A percentile compares a stretch with the other conserved stretches of the same genome.
Evolutionary conservation across 2,888 invertebrate genomes (phyloP).

Genomic region (Tortrix viridana): DNA sequence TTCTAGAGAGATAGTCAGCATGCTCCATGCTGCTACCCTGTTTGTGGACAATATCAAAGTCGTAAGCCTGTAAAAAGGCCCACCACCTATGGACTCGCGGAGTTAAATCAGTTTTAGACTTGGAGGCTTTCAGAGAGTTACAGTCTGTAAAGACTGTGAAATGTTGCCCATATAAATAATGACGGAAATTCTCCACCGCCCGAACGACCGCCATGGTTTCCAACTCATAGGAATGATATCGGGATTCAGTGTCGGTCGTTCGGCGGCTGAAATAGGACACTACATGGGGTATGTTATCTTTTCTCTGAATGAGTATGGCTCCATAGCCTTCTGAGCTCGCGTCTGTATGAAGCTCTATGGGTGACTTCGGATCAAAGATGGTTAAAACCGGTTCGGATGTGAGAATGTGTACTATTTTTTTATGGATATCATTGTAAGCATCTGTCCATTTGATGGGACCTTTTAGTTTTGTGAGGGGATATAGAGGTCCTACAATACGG

Average conservation of each 20-base stretch:
- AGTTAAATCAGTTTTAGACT: slow-evolving; percentile 1
- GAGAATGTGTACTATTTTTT: too few relatives aligned
- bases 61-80: too few relatives aligned
- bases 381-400: slow-evolving; percentile 1
- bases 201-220: too few relatives aligned
- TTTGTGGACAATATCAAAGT: too few relatives aligned
- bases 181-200: neutral
- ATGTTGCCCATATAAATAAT: slow-evolving; percentile 2
- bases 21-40: too few relatives aligned
- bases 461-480: neutral
- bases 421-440: neutral
- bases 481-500: neutral
- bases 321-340: neutral
- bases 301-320: too few relatives aligned
- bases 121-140: slow-evolving; percentile 1
- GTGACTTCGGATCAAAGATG: neutral
- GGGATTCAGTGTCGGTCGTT: too few relatives aligned
- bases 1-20: too few relatives aligned
- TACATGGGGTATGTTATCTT: too few relatives aligned
- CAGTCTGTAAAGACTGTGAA: slow-evolving; percentile 4
- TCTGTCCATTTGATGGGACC: neutral
- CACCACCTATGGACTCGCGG: neutral
- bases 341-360: neutral
- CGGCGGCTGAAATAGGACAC: too few relatives aligned
- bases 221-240: too few relatives aligned